A percentile compares a stretch with the other conserved stretches of the same genome.
Evolutionary conservation across 1,140 invertebrate genomes (phyloP).

Genomic region (Lepeophtheirus salmonis): DNA sequence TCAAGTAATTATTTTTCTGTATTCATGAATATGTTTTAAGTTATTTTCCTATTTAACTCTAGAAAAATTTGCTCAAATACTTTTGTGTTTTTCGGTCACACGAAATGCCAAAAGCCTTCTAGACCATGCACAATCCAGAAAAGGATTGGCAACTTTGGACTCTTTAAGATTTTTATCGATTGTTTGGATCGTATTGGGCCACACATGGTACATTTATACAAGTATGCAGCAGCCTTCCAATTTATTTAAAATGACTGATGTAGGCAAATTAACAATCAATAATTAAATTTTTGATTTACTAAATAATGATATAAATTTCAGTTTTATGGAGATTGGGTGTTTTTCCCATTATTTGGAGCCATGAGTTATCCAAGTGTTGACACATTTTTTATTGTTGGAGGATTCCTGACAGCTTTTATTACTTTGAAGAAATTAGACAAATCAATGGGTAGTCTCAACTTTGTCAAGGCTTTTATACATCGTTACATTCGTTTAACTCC

Average conservation of each 20-base stretch:
- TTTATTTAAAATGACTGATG: not conserved
- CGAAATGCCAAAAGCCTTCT: not conserved
- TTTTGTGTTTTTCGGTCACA: slow-evolving; percentile 3
- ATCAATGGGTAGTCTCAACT: not conserved
- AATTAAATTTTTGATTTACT: too few relatives aligned
- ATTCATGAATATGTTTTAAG: not conserved
- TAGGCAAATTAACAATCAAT: too few relatives aligned
- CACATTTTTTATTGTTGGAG: slow-evolving; percentile 2
- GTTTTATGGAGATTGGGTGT: not conserved
- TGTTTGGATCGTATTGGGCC: not conserved
- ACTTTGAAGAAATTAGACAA: slow-evolving; percentile 4
- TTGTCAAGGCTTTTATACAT: not conserved
- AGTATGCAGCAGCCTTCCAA: not conserved
- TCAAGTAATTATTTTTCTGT: not conserved
- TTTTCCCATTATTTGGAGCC: not conserved
- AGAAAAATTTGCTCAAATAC: not conserved
- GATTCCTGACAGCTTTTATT: not conserved
- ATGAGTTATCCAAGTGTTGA: not conserved
- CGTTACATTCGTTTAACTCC: slow-evolving; percentile 1
- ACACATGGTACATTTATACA: slow-evolving; percentile 5
- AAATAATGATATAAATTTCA: not conserved
- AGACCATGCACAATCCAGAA: not conserved
- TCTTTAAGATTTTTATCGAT: not conserved
- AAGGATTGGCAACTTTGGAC: not conserved
- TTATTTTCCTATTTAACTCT: too few relatives aligned